phyloP scores from a whole-genome alignment of 1,140 invertebrate genomes.

The Drosophila sturtevanti region DNA sequence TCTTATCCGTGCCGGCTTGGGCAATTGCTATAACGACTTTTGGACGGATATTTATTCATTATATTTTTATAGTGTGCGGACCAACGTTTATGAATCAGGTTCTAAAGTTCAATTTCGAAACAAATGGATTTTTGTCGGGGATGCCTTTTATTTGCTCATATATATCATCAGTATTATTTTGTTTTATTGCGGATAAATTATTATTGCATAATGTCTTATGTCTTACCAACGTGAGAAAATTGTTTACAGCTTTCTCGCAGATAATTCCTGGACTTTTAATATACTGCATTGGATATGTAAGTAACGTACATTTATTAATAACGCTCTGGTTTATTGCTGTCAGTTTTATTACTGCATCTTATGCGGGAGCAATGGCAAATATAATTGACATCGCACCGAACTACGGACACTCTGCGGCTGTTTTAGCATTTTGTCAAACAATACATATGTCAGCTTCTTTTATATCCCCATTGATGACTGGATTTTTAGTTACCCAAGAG shows the following conservation, averaged over 20 bases:
- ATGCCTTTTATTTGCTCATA: conserved; percentile 88
- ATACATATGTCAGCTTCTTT: conserved; percentile 90
- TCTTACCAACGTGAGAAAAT: conserved; percentile 87
- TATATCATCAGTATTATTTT: conserved; percentile 88
- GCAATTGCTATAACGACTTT: conserved; percentile 90
- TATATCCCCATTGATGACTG: conserved; percentile 86
- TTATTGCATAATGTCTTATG: conserved; percentile 85
- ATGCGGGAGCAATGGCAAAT: conserved; percentile 90
- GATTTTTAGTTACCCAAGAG: conserved; percentile 84
- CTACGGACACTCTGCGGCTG: conserved; percentile 86
- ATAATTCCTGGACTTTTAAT: conserved; percentile 88
- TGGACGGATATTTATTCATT: conserved; percentile 89
- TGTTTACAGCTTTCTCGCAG: conserved; percentile 88
- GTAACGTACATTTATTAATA: conserved; percentile 85
- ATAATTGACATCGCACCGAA: conserved; percentile 90
- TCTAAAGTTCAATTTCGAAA: conserved; percentile 87
- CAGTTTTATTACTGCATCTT: conserved; percentile 88
- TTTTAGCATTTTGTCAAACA: conserved; percentile 89
- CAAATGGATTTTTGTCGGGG: conserved; percentile 87
- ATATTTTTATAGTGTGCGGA: conserved; percentile 88
- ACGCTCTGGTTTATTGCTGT: conserved; percentile 88
- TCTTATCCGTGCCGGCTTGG: conserved; percentile 91
- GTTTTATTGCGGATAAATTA: conserved; percentile 87
- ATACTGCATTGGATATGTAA: conserved; percentile 87
- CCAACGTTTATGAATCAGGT: conserved; percentile 89